Conservation (phyloP, 1,140 invertebrate species). For the Leptopilina boulardi region DNA sequence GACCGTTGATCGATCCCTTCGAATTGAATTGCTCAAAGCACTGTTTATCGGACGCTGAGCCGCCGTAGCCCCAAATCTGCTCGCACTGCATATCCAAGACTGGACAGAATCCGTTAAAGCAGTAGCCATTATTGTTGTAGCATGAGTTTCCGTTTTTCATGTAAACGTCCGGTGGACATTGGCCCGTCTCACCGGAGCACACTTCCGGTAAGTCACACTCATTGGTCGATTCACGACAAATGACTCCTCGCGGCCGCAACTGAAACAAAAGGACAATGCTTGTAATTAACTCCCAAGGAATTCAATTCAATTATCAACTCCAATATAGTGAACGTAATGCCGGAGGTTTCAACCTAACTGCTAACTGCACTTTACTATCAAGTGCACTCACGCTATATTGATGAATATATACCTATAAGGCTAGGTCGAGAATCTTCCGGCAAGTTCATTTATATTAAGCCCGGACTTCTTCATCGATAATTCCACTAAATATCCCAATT, state of each 20-base stretch:
- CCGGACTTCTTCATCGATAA: too few species aligned
- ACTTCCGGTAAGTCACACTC: slow-evolving; percentile 97
- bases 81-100: slow-evolving; percentile 91
- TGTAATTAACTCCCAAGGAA: not conserved
- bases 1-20: slow-evolving; percentile 93
- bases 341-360: not conserved
- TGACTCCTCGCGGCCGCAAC: slow-evolving; percentile 84
- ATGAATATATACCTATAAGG: not conserved
- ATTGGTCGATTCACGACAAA: slow-evolving; percentile 89
- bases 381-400: not conserved
- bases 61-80: slow-evolving; percentile 92
- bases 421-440: too few species aligned
- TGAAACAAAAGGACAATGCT: slow-evolving; percentile 67
- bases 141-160: slow-evolving; percentile 94
- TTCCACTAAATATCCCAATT: too few species aligned
- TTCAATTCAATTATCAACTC: slow-evolving; percentile 29
- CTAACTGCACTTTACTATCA: not conserved
- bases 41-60: slow-evolving; percentile 85
- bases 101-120: slow-evolving; percentile 94
- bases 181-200: slow-evolving; percentile 89
- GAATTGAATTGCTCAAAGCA: slow-evolving; percentile 97
- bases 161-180: slow-evolving; percentile 91
- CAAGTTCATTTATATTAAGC: too few species aligned
- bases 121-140: slow-evolving; percentile 83
- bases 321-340: not conserved